Percentiles rank a stretch among this genome's conserved stretches.
Conservation (phyloP, 1,140 invertebrate genomes). For the Calosoma granatense region DNA sequence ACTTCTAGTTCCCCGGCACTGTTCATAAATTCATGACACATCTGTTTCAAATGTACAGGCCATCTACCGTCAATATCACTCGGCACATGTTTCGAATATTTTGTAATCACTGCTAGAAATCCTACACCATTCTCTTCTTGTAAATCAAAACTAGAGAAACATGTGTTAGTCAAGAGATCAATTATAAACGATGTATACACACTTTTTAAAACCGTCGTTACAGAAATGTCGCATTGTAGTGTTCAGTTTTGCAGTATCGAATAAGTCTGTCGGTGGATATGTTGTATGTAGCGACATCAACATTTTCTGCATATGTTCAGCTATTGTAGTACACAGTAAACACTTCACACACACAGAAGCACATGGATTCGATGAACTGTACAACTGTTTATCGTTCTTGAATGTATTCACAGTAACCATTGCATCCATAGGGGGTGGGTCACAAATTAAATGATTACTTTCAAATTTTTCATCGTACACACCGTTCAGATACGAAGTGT, state of each 20-base stretch:
- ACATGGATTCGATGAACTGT: not conserved
- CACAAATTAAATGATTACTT: not conserved
- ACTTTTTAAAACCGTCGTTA: not conserved
- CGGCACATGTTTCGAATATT: not conserved
- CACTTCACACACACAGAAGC: not conserved
- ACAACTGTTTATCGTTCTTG: not conserved
- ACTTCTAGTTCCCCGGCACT: not conserved
- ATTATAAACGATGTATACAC: not conserved
- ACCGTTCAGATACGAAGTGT: too few species aligned
- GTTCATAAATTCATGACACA: not conserved
- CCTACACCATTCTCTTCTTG: not conserved
- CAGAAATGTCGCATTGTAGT: not conserved
- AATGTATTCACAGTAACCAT: not conserved
- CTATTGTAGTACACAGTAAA: not conserved
- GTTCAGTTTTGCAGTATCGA: not conserved
- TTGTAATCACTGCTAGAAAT: not conserved
- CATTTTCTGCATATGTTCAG: not conserved
- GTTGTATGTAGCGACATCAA: not conserved
- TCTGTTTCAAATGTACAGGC: not conserved
- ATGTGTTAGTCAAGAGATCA: not conserved
- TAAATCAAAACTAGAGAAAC: not conserved
- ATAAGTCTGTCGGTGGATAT: not conserved
- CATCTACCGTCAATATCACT: not conserved
- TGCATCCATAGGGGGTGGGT: not conserved
- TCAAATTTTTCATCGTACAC: too few species aligned